Percentiles rank a stretch among this genome's conserved stretches.
phyloP scores from a whole-genome alignment of 2,113 vertebrate species.

The Onychorhynchus coronatus region DNA sequence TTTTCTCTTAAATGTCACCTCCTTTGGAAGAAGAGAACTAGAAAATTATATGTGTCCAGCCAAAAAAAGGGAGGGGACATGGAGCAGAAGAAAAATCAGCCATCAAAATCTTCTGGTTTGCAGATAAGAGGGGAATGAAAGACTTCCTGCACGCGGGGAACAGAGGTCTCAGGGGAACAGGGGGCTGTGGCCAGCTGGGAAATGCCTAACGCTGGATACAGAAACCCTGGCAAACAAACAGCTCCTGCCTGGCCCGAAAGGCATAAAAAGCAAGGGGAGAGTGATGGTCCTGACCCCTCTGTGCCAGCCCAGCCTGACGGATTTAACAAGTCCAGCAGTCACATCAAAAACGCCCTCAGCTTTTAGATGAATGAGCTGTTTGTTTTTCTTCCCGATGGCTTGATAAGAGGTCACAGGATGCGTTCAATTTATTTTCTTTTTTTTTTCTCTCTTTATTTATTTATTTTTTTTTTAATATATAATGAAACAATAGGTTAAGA shows the following conservation, averaged over 20 bases:
- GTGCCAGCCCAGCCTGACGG: background rate
- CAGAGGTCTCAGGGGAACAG: background rate
- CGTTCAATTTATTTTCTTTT: constrained; percentile 65
- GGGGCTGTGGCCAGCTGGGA: background rate
- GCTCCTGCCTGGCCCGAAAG: background rate
- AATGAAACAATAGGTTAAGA: constrained; percentile 86
- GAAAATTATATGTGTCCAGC: background rate
- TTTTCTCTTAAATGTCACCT: constrained; percentile 12
- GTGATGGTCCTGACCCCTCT: background rate
- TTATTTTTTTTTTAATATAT: constrained; percentile 54
- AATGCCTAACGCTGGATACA: background rate
- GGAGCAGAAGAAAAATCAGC: background rate
- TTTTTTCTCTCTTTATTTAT: constrained; percentile 46
- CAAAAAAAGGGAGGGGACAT: background rate
- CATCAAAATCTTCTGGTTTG: constrained; percentile 19
- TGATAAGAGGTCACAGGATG: constrained; percentile 89
- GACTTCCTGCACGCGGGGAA: constrained; percentile 9
- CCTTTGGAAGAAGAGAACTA: background rate
- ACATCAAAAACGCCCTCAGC: constrained; percentile 41
- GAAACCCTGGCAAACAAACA: background rate
- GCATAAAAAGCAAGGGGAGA: background rate
- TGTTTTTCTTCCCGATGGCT: constrained; percentile 63
- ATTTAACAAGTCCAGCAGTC: background rate
- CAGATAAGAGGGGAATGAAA: constrained; percentile 39
- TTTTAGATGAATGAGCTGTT: constrained; percentile 46